Conservation (phyloP, 2,113 vertebrate species). For the Psettodes erumei region DNA sequence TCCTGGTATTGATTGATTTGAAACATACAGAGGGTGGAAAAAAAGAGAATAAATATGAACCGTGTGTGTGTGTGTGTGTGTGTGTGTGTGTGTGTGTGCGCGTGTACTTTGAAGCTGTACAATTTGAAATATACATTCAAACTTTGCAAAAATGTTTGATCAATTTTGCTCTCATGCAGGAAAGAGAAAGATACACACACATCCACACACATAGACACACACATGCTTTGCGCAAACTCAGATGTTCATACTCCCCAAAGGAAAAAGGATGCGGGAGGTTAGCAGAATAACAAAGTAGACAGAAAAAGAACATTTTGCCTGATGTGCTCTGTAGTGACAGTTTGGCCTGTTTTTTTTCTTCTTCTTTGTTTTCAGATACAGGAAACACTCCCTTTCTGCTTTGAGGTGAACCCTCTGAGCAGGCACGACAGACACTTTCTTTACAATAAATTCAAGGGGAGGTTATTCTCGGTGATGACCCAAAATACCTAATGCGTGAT, state of each 20-base stretch:
- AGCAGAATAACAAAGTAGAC: conserved; percentile 41
- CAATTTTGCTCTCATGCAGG: conserved; percentile 1
- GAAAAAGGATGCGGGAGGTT: not conserved
- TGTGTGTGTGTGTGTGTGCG: conserved; percentile 6
- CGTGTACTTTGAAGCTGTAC: not conserved
- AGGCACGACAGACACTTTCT: conserved; percentile 1
- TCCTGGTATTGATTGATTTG: conserved; percentile 14
- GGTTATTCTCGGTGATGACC: conserved; percentile 1
- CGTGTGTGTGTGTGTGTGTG: not conserved
- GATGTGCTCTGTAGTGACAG: conserved; percentile 51
- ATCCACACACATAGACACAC: no score
- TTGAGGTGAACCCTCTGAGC: conserved; percentile 3
- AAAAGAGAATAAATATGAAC: not conserved
- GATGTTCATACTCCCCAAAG: not conserved
- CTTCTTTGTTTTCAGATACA: conserved; percentile 18
- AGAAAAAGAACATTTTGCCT: conserved; percentile 36
- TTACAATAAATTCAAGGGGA: not conserved
- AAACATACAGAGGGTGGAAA: not conserved
- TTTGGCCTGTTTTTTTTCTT: conserved; percentile 19
- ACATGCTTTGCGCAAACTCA: not conserved
- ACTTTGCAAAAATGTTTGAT: conserved; percentile 15
- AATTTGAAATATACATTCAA: conserved; percentile 6
- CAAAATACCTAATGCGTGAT: not conserved
- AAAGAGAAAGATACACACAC: not conserved
- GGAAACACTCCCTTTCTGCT: not conserved